Evolutionary conservation across 2,888 invertebrate genomes (phyloP), one percentile per base, ranked within the genome.

Genomic region (Thymelicus lineola): DNA sequence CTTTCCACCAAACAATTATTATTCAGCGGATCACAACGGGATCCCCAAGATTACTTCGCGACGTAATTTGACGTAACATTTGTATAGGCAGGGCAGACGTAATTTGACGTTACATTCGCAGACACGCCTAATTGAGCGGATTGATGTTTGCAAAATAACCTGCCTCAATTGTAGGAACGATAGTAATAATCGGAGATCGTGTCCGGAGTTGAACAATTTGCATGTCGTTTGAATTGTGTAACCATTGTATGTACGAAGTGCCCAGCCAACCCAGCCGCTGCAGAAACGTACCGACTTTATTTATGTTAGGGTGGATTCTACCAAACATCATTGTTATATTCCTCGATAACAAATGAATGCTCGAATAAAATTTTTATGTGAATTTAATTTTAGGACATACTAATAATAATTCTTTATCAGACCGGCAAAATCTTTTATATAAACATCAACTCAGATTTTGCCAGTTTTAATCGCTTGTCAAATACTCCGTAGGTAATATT

Each of bases 161-260:
- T 20, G 62, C 57, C 55, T 53, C 66, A 46, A 61, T 17, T 20
- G 17, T 9, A 42, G 45, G n/a, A 62, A 68, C 62, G 46, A 62
- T 62, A 61, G 61, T 35, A 45, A 62, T 60, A 62, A 68, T 68
- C 46, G 68, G 36, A 55, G 68, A 57, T 68, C 68, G 68, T 68
- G 68, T 62, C 68, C 62, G 10, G 55, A 46, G 46, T 57, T 35
- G 15, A 20, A 61, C 67, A 67, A 68, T 68, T 68, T 62, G 68
- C 68, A 62, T 68, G 57, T 61, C 57, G 62, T 57, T 68, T 68
- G 17, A 62, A 68, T 68, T 66, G 66, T 66, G 66, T 66, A 66
- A 66, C 48, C 48, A 45, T 38, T 58, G 48, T n/a, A 12, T 57
- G 57, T 35, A 59, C 6, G 12, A 14, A 4, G 12, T n/a, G n/a